Percentiles rank a stretch among this genome's conserved stretches.
phyloP scores from a whole-genome alignment of 92 coral and sea anemone species.

The Epizoanthus ramosus region DNA sequence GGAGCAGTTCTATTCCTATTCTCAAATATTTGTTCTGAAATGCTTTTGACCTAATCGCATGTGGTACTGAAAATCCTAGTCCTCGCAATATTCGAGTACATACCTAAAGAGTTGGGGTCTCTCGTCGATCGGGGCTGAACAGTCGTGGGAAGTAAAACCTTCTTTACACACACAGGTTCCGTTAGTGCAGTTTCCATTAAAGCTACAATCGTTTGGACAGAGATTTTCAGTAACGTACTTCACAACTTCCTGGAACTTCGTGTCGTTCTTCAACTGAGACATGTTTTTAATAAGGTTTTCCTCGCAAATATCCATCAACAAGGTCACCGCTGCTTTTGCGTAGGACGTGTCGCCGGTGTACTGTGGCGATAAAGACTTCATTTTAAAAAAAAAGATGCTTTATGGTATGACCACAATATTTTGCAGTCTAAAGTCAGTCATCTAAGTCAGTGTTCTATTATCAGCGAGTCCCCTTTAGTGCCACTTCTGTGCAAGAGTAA shows the following conservation, averaged over 20 bases:
- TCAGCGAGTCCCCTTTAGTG: too few species aligned
- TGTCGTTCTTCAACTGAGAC: neutral
- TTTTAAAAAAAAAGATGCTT: too few species aligned
- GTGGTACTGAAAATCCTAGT: too few species aligned
- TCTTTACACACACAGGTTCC: slow-evolving; percentile 49
- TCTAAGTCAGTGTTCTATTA: too few species aligned
- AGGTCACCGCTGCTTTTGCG: neutral
- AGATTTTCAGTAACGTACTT: slow-evolving; percentile 13
- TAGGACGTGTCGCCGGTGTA: neutral
- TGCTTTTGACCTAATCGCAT: too few species aligned
- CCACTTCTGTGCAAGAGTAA: too few species aligned
- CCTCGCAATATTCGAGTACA: neutral
- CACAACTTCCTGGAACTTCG: neutral
- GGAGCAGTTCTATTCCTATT: too few species aligned
- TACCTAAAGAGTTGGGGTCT: slow-evolving; percentile 19
- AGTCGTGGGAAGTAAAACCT: slow-evolving; percentile 42
- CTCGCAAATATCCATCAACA: slow-evolving; percentile 14
- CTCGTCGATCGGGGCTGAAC: slow-evolving; percentile 29
- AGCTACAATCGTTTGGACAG: slow-evolving; percentile 52
- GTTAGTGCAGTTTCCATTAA: slow-evolving; percentile 43
- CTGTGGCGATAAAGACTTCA: neutral
- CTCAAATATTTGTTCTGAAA: too few species aligned
- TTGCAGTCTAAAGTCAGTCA: too few species aligned
- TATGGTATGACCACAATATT: too few species aligned
- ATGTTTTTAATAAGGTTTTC: slow-evolving; percentile 22